phyloP scores from a whole-genome alignment of 2,113 vertebrate genomes.

The Struthidea cinerea region DNA sequence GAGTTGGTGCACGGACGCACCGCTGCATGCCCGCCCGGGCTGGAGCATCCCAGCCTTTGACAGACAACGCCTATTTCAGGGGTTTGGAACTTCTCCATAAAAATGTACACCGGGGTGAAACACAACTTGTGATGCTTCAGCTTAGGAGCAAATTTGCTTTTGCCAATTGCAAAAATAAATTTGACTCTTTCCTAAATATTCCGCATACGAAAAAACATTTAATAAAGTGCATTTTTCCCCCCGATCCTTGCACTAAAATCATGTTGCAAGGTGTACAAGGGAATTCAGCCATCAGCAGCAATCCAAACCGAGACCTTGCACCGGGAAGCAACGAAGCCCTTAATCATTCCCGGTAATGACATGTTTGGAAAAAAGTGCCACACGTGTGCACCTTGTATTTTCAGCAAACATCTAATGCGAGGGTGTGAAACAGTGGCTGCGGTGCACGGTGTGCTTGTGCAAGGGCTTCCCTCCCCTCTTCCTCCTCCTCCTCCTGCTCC shows the following conservation, averaged over 20 bases:
- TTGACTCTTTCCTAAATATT: conserved; percentile 12
- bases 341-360: conserved; percentile 45
- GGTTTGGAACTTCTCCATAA: background rate
- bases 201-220: background rate
- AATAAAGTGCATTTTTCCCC: background rate
- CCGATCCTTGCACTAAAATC: background rate
- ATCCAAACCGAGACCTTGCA: background rate
- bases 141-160: conserved; percentile 15
- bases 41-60: background rate
- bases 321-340: conserved; percentile 51
- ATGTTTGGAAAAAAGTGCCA: background rate
- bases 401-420: background rate
- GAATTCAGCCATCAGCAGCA: background rate
- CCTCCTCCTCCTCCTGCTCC: background rate
- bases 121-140: background rate
- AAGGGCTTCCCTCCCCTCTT: background rate
- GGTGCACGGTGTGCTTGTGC: background rate
- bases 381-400: background rate
- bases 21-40: background rate
- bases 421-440: background rate
- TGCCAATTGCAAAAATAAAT: conserved; percentile 39
- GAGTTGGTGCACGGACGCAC: background rate
- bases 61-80: background rate
- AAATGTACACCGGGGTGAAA: background rate
- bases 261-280: background rate